Conservation (phyloP, 2,888 invertebrate species). For the Amiota minor region DNA sequence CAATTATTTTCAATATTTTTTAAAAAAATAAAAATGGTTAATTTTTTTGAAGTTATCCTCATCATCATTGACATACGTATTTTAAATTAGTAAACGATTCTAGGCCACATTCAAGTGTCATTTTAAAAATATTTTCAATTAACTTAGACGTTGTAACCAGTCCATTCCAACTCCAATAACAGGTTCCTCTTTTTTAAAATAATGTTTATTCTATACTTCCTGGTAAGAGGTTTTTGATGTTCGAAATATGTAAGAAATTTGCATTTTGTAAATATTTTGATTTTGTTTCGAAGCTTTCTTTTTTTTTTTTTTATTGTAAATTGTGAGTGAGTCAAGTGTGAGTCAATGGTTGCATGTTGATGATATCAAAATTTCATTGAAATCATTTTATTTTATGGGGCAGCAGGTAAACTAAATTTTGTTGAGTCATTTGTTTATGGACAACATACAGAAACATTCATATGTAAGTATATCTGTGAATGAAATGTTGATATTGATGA, state of each 20-base stretch:
- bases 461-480: neutral
- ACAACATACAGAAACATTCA: neutral
- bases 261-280: no score
- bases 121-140: neutral
- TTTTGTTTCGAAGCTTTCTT: neutral
- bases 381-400: constrained; percentile 16
- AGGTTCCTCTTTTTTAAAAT: neutral
- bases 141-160: neutral
- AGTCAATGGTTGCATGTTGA: neutral
- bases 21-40: no score
- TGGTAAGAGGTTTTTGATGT: neutral
- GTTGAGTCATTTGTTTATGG: neutral
- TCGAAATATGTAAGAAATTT: neutral
- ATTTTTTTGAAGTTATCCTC: no score
- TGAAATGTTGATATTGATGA: neutral
- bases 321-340: constrained; percentile 17
- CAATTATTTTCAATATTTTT: constrained; percentile 14
- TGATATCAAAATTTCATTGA: neutral
- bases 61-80: no score
- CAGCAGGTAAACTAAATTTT: constrained; percentile 9
- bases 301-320: neutral
- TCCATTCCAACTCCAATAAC: neutral
- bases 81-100: no score
- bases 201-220: neutral
- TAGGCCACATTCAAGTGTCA: neutral